These are phyloP conservation scores for Alethe castanea DNA, from an alignment of 2,113 vertebrate genomes.

Conservation along the genomic window DNA sequence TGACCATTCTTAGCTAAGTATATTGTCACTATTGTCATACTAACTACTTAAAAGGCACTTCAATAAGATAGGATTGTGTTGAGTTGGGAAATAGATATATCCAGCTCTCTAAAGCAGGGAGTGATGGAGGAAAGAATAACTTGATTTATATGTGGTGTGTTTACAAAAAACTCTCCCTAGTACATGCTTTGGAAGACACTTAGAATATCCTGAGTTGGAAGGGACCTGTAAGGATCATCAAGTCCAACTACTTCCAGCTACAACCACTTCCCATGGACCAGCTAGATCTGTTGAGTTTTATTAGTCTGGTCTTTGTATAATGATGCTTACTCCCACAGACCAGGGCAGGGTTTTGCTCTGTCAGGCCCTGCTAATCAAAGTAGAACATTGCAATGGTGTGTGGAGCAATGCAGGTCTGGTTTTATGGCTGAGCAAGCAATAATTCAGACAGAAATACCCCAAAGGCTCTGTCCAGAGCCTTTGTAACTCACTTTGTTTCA, in stretches of 20 bases:
- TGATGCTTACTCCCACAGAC: neutral
- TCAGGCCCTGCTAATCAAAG: neutral
- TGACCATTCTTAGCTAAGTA: conserved; percentile 4
- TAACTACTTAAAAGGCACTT: neutral
- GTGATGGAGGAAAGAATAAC: neutral
- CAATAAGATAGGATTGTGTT: neutral
- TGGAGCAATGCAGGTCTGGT: neutral
- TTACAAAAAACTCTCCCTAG: neutral
- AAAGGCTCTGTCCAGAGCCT: neutral
- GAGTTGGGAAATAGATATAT: neutral
- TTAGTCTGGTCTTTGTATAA: neutral
- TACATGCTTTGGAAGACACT: neutral
- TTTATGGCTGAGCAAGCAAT: neutral
- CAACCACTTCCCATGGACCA: neutral
- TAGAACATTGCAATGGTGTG: rapidly evolving
- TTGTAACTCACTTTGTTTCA: neutral
- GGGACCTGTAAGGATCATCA: neutral
- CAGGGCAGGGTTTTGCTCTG: neutral
- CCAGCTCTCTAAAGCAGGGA: neutral
- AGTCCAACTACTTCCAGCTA: neutral
- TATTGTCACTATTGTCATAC: neutral
- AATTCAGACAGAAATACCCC: neutral
- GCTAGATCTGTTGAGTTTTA: neutral
- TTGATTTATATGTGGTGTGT: neutral
- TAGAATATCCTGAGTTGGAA: neutral